Percentiles rank a stretch among this genome's conserved stretches.
These are phyloP conservation scores for Tetragonisca angustula DNA, from an alignment of 2,888 invertebrate species.

Conservation along the genomic window DNA sequence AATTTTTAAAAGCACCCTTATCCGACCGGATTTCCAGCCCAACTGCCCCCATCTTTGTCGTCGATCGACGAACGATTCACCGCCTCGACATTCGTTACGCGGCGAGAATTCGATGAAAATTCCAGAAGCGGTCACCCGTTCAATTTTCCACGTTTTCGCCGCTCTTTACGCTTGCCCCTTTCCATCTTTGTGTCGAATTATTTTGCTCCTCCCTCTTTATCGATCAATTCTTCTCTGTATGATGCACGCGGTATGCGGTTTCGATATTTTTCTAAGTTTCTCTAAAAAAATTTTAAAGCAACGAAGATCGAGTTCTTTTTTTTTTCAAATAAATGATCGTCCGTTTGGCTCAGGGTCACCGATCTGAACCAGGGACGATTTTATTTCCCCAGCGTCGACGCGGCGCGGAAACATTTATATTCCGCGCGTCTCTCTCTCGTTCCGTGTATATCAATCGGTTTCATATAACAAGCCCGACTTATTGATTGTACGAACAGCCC, in stretches of 20 bases:
- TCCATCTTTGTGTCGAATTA: not conserved
- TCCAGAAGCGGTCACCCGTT: slow-evolving; percentile 54
- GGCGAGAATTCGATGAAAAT: slow-evolving; percentile 62
- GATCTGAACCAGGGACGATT: slow-evolving; percentile 42
- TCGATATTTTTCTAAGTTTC: not conserved
- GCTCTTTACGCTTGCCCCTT: not conserved
- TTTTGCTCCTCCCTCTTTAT: not conserved
- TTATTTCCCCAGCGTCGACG: slow-evolving; percentile 28
- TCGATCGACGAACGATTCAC: slow-evolving; percentile 52
- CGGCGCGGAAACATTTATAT: slow-evolving; percentile 51
- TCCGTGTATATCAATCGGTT: slow-evolving; percentile 58
- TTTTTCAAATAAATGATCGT: not conserved
- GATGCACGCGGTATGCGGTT: not conserved
- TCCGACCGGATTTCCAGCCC: slow-evolving; percentile 59
- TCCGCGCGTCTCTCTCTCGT: slow-evolving; percentile 45
- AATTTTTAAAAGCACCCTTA: slow-evolving; percentile 65
- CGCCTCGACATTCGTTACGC: slow-evolving; percentile 63
- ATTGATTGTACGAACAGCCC: slow-evolving; percentile 52
- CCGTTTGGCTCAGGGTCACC: slow-evolving; percentile 17
- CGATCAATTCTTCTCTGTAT: not conserved
- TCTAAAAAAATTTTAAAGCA: not conserved
- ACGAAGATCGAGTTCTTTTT: slow-evolving; percentile 7
- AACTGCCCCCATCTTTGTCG: not conserved
- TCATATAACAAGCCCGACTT: slow-evolving; percentile 62
- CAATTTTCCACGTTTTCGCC: slow-evolving; percentile 37